phyloP scores from a whole-genome alignment of 2,797 vertebrate species.

The Sparus aurata region DNA sequence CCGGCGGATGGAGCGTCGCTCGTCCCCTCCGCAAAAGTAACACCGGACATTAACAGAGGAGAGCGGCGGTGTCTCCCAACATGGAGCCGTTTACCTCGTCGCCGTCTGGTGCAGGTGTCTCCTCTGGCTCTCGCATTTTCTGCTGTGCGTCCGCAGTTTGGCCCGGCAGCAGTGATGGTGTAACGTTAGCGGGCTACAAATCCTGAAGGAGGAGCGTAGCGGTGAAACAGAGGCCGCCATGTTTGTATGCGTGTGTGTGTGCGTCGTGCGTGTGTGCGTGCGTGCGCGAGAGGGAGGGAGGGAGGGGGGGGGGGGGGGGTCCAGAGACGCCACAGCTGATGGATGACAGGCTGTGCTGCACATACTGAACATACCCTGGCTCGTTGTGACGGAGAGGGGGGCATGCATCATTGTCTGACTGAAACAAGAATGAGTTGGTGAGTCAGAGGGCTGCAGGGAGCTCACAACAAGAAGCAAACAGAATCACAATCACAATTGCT shows the following conservation, averaged over 20 bases:
- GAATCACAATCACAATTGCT: too few relatives aligned
- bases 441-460: neutral
- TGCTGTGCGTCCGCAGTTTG: constrained; percentile 74
- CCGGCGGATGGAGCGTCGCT: constrained; percentile 45
- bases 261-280: constrained; percentile 32
- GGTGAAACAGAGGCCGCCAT: constrained; percentile 84
- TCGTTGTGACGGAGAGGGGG: neutral
- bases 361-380: neutral
- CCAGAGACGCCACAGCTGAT: constrained; percentile 14
- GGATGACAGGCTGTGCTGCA: constrained; percentile 5
- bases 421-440: neutral
- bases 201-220: constrained; percentile 83
- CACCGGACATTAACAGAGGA: neutral
- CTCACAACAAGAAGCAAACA: neutral
- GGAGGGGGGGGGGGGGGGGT: neutral
- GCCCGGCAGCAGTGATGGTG: constrained; percentile 74
- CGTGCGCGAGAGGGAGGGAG: constrained; percentile 1
- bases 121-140: constrained; percentile 74
- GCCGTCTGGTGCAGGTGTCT: constrained; percentile 75
- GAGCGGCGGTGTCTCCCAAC: neutral
- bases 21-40: constrained; percentile 33
- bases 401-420: neutral
- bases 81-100: constrained; percentile 67
- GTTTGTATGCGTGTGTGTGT: constrained; percentile 60
- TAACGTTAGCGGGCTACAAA: constrained; percentile 72